Base-by-base conservation (phyloP, 2,797 vertebrate genomes). In the Poecilia gillii region DNA sequence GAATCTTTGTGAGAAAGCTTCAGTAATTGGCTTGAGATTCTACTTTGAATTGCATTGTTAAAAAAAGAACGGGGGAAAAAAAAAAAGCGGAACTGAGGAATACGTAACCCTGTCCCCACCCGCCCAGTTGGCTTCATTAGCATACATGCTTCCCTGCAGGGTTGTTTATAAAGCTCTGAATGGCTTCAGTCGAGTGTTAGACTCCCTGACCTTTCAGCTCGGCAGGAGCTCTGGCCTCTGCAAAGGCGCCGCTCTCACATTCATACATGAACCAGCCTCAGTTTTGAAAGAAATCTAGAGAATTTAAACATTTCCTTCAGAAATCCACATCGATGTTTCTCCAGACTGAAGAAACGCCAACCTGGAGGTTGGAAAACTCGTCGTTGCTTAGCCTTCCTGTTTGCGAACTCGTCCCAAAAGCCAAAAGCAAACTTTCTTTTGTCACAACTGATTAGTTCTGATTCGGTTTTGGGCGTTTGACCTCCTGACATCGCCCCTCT, bases 361-460 rank as follows among this genome's bases (percentile, higher is more conserved):
- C 1, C 3, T 43, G 66, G 39, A 31, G 28, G 6, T 13, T 43
- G 39, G 23, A 59, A 28, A 31, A 0, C 2, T 7, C 12, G 12
- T 45, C 6, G 8, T 71, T 46, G 25, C 23, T 71, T 71, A n/a
- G 25, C 41, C 16, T 28, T 71, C 23, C 5, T 1, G 68, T 18
- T 71, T 45, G 41, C 41, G 3, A 71, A 28, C 68, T n/a, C 47
- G 73, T 57, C 76, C 72, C 80, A 81, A 80, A 90, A 91, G 87
- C 84, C 84, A 88, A 89, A 91, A 85, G 90, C 84, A 66, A 88
- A 47, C 64, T 7, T 84, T 80, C 78, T 14, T 79, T 84, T 90
- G 92, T 92, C 91, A 86, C 73, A 80, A 47, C 49, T 64, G 74
- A 91, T 94, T 88, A 93, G 46, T 76, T 1, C 0, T 82, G 89